Conservation (phyloP, 2,113 vertebrate species). For the Bubalus kerabau region DNA sequence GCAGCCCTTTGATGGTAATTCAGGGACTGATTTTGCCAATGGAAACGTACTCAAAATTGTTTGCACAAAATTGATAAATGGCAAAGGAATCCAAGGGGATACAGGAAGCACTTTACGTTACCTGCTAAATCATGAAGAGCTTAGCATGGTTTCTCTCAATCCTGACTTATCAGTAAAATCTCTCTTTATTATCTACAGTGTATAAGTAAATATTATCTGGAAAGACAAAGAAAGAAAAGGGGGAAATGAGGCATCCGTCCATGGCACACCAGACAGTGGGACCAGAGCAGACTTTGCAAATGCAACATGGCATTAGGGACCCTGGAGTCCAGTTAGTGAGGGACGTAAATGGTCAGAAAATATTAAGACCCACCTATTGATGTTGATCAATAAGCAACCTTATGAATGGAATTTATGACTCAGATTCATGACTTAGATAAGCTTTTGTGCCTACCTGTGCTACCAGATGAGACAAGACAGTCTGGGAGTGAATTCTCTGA, state of each 20-base stretch:
- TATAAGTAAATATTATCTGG: not conserved
- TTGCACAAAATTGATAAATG: not conserved
- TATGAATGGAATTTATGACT: not conserved
- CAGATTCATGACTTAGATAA: not conserved
- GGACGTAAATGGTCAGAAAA: not conserved
- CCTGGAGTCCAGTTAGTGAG: not conserved
- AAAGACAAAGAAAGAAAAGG: not conserved
- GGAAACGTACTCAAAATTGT: not conserved
- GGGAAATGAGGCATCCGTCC: not conserved
- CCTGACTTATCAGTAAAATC: not conserved
- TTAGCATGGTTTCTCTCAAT: not conserved
- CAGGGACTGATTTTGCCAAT: not conserved
- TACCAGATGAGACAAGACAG: no score
- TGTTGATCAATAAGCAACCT: not conserved
- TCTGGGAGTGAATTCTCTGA: no score
- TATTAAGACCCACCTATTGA: not conserved
- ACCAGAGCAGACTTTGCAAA: not conserved
- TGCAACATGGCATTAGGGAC: not conserved
- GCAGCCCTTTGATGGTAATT: not conserved
- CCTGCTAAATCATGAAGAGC: not conserved
- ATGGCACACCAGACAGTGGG: no score
- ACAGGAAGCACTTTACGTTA: not conserved
- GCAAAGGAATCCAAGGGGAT: not conserved
- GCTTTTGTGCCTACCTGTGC: no score
- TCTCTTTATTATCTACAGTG: not conserved